These are phyloP conservation scores for Habropoda laboriosa DNA, from an alignment of 1,140 invertebrate genomes.

Conservation along the genomic window DNA sequence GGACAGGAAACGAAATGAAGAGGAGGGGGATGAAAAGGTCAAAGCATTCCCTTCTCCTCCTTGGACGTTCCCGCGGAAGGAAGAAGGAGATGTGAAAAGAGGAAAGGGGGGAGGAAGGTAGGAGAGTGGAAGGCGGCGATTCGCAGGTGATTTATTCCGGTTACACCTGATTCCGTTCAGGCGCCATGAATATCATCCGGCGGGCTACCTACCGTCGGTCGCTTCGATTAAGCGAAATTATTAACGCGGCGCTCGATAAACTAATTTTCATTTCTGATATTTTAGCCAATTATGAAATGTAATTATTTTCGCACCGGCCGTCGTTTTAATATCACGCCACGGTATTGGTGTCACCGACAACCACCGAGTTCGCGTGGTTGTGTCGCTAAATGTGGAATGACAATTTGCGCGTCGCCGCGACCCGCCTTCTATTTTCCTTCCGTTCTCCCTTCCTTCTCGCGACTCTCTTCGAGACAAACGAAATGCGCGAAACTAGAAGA, in stretches of 20 bases:
- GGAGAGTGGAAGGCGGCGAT: constrained; percentile 25
- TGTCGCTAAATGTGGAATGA: constrained; percentile 60
- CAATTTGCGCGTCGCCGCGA: constrained; percentile 38
- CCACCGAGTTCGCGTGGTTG: constrained; percentile 5
- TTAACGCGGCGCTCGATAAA: constrained; percentile 74
- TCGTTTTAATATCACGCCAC: constrained; percentile 74
- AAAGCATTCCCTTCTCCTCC: constrained; percentile 42
- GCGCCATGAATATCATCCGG: constrained; percentile 64
- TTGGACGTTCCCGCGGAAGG: background rate
- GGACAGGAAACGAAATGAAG: constrained; percentile 3
- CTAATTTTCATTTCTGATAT: constrained; percentile 77
- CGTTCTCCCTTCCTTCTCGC: background rate
- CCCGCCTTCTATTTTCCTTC: background rate
- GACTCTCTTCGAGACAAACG: background rate
- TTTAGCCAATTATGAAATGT: constrained; percentile 78
- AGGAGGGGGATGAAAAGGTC: constrained; percentile 17
- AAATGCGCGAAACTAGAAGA: background rate
- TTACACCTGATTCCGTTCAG: constrained; percentile 65
- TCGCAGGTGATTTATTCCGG: constrained; percentile 65
- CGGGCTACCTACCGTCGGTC: constrained; percentile 67
- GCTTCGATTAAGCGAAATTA: constrained; percentile 75
- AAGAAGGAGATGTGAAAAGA: too few species aligned
- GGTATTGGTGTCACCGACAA: constrained; percentile 58
- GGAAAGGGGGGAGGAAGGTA: background rate
- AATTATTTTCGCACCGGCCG: constrained; percentile 75